A percentile compares a stretch with the other conserved stretches of the same genome.
These are phyloP conservation scores for Decapterus maruadsi DNA, from an alignment of 2,797 vertebrate species.

Conservation along the genomic window DNA sequence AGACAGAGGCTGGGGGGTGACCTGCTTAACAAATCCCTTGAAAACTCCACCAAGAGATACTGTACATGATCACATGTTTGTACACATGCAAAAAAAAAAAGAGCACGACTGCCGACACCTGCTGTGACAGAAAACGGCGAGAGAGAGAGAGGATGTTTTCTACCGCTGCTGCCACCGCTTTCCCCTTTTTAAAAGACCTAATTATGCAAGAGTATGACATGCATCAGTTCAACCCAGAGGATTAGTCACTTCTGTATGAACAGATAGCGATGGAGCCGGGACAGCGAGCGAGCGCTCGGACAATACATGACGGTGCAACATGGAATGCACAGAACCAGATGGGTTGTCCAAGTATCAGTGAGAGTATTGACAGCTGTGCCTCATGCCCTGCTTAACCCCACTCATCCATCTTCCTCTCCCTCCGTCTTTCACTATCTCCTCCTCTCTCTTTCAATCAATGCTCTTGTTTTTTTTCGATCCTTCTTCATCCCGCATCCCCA, in stretches of 20 bases:
- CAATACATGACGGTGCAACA: constrained; percentile 34
- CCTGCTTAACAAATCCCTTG: constrained; percentile 77
- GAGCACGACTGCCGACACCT: neutral
- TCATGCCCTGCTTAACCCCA: constrained; percentile 68
- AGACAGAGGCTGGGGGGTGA: constrained; percentile 62
- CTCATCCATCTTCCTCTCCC: constrained; percentile 68
- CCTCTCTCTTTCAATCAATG: constrained; percentile 67
- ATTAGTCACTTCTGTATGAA: constrained; percentile 36
- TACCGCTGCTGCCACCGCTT: neutral
- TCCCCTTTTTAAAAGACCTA: constrained; percentile 31
- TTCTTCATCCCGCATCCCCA: constrained; percentile 45
- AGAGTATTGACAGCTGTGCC: constrained; percentile 72
- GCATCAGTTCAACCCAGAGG: constrained; percentile 38
- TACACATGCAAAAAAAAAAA: constrained; percentile 1
- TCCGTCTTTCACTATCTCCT: constrained; percentile 36
- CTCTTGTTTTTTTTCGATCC: constrained; percentile 23
- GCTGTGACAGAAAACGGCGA: neutral
- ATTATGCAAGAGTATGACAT: constrained; percentile 51
- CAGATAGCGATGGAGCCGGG: constrained; percentile 16
- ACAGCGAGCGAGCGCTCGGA: constrained; percentile 17
- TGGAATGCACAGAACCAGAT: constrained; percentile 51
- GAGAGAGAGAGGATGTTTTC: constrained; percentile 4
- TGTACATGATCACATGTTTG: constrained; percentile 5
- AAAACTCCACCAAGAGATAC: constrained; percentile 58
- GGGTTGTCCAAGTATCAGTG: constrained; percentile 59